Conservation (phyloP, 2,888 invertebrate species). For the Cephus pygmeus region DNA sequence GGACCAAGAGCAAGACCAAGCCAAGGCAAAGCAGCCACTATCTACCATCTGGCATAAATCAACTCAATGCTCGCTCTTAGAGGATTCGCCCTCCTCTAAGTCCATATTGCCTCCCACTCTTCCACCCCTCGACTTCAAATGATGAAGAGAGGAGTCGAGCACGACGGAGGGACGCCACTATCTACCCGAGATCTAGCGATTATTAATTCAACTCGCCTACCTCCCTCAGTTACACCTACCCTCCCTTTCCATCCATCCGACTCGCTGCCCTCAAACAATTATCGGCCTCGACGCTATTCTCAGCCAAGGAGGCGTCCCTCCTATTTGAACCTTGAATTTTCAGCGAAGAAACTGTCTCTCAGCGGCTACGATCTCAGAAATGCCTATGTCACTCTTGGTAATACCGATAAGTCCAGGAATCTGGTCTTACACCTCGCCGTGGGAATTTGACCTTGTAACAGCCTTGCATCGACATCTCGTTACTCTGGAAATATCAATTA, state of each 20-base stretch:
- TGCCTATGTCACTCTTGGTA: neutral
- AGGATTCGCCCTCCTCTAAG: slow-evolving; percentile 52
- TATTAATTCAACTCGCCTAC: slow-evolving; percentile 58
- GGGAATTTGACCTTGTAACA: neutral
- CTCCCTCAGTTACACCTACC: slow-evolving; percentile 13
- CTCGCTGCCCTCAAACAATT: neutral
- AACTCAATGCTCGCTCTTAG: slow-evolving; percentile 61
- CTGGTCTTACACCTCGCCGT: neutral
- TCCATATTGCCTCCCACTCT: slow-evolving; percentile 52
- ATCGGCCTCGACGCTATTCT: neutral
- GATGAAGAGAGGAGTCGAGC: slow-evolving; percentile 16
- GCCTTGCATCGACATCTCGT: neutral
- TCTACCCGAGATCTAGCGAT: slow-evolving; percentile 56
- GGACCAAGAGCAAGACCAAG: slow-evolving; percentile 36
- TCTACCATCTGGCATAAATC: slow-evolving; percentile 65
- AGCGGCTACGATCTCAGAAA: neutral
- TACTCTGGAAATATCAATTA: neutral
- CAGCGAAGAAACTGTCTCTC: neutral
- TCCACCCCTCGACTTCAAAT: slow-evolving; percentile 20
- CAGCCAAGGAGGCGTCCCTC: neutral
- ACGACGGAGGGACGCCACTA: slow-evolving; percentile 44
- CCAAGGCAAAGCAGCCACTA: slow-evolving; percentile 55
- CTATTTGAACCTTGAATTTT: neutral
- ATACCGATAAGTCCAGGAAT: neutral
- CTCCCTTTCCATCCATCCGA: neutral